phyloP scores from a whole-genome alignment of 2,888 invertebrate genomes.

The Tridacna gigas region DNA sequence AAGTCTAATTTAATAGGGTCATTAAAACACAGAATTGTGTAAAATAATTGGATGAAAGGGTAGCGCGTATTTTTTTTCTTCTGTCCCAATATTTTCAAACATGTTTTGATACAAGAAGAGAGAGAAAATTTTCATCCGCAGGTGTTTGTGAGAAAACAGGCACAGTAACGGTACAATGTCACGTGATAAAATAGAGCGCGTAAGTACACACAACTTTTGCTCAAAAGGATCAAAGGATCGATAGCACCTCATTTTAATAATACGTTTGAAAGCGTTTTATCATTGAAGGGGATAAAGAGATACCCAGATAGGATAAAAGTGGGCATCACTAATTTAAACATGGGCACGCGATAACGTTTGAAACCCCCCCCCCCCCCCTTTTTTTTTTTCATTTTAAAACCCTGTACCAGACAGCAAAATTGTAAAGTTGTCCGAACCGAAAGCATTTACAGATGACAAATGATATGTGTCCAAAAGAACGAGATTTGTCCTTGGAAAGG shows the following conservation, averaged over 20 bases:
- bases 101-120: not conserved
- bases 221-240: constrained; percentile 21
- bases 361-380: too few species aligned
- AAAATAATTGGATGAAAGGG: too few species aligned
- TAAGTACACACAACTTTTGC: constrained; percentile 5
- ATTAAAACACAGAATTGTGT: too few species aligned
- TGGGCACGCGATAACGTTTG: constrained; percentile 18
- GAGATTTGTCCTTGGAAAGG: too few species aligned
- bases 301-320: not conserved
- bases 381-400: too few species aligned
- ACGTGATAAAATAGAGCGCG: constrained; percentile 13
- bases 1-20: too few species aligned
- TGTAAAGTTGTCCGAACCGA: too few species aligned
- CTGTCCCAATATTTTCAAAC: not conserved
- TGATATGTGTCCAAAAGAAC: too few species aligned
- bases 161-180: constrained; percentile 3
- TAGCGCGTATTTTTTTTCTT: not conserved
- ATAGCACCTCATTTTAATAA: constrained; percentile 25
- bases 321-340: constrained; percentile 26
- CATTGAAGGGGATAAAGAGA: constrained; percentile 20
- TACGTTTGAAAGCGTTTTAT: constrained; percentile 24
- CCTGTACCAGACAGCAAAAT: too few species aligned
- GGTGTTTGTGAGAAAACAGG: too few species aligned
- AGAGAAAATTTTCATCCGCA: too few species aligned
- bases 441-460: too few species aligned